Base-by-base conservation (phyloP, 2,113 vertebrate genomes). In the Cariama cristata region DNA sequence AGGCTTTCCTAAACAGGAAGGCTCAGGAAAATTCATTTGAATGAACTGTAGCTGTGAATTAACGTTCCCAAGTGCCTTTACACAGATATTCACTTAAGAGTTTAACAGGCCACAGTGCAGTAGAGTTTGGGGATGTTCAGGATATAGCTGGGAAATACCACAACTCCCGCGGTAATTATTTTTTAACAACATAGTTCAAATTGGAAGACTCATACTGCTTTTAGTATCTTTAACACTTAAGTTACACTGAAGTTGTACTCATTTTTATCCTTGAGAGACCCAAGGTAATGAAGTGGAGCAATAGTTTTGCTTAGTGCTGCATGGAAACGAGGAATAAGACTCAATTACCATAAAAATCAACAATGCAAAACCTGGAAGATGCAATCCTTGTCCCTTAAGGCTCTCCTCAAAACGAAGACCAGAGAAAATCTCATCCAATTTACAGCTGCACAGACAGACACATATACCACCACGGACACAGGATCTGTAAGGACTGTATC, bases 1-100 rank as follows among this genome's bases (percentile, higher is more conserved):
- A 69, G 45, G 66, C 49, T 95, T 91, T 90, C 63, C 58, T 95
- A 92, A 95, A 96, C 77, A 94, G 85, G 74, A 91, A 95, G 72
- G 35, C 77, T 90, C 87, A 82, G 58, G 55, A 96, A 96, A 95
- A 86, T 66, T 82, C 30, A 88, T 97, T 56, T 90, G 69, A 79
- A 82, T 44, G 62, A 93, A 60, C 56, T 91, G 49, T 91, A 86
- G 71, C 75, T 93, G 79, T 76, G 77, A 91, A 89, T 82, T 91
- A 90, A 76, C 2, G 2, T 85, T 93, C 77, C 81, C 87, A 60
- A 88, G 71, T 69, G 66, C 71, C 76, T 85, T 85, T 67, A 64
- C 56, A 49, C 40, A 94, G 96, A 58, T 56, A 56, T 1, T 2
- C 63, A 53, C 73, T 85, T 68, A 24, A 28, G 33, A 49, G 53